Evolutionary conservation across 1,140 invertebrate species (phyloP), one percentile per base, ranked within the genome.

Genomic region (Zaprionus davidi): DNA sequence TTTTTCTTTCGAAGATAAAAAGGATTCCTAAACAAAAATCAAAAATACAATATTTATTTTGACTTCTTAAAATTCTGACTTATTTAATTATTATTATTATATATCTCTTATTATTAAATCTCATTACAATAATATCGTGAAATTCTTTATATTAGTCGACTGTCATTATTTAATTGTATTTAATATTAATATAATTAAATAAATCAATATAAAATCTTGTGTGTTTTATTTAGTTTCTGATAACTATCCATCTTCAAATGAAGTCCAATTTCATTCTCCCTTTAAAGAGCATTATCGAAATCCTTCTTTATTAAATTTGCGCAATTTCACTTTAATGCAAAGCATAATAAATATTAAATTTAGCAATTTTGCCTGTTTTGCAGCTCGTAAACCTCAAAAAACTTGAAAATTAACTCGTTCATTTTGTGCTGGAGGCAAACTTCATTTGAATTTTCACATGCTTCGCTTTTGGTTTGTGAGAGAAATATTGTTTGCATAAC

Each of bases 401-500:
- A 67, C 65, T 67, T 56, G 31, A 20, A 67, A 67, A 58, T 49
- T 49, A 67, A 67, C 65, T 58, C 56, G 24, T 38, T 17, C 51
- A 68, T 71, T 41, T 71, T 57, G 13, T 59, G 66, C 44, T 31
- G 13, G 55, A 46, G 55, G 65, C 59, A 53, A 59, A 65, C 12
- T 62, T 63, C 36, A 67, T 71, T 67, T 44, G 12, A 68, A 62
- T 46, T 70, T 65, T 24, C 7, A n/a, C 36, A 78, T 64, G 55
- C 68, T 51, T 24, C 17, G 49, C 31, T 62, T 64, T 62, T 36
- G 34, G 76, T 55, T 55, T 64, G 57, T 69, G 60, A 15, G 46
- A 22, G 55, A 67, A 81, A 81, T 79, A 74, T 71, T 65, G 71
- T 74, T 87, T 78, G 72, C 81, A 74, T 82, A 81, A 81, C 75